phyloP scores from a whole-genome alignment of 2,888 invertebrate species.

The Rhingia rostrata region DNA sequence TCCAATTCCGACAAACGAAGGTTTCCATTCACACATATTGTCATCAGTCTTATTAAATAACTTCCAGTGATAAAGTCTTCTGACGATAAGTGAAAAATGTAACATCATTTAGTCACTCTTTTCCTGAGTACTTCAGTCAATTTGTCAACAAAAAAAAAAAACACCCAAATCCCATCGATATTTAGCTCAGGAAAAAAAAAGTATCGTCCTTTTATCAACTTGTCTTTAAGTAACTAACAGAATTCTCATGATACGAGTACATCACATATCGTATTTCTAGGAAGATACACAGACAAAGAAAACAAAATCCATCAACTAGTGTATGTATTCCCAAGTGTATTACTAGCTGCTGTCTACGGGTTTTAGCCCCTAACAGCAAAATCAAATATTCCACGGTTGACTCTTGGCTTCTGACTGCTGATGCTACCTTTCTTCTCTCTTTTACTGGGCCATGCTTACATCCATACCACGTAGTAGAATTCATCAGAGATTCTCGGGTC shows the following conservation, averaged over 20 bases:
- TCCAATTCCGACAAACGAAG: no score
- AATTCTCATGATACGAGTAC: conserved; percentile 51
- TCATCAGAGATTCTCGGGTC: conserved; percentile 70
- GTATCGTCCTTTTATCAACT: conserved; percentile 51
- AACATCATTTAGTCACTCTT: conserved; percentile 33
- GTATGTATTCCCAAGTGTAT: conserved; percentile 64
- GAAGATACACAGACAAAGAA: conserved; percentile 28
- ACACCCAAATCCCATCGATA: conserved; percentile 13
- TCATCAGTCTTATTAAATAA: neutral
- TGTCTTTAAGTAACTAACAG: conserved; percentile 53
- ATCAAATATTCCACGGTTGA: conserved; percentile 72
- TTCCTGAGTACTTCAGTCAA: conserved; percentile 35
- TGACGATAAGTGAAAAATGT: neutral
- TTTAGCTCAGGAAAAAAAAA: conserved; percentile 17
- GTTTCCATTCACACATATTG: no score
- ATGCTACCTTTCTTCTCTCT: conserved; percentile 40
- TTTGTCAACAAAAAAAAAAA: conserved; percentile 39
- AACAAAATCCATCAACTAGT: conserved; percentile 51
- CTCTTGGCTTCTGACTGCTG: conserved; percentile 49
- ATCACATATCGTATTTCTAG: conserved; percentile 36
- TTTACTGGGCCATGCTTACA: conserved; percentile 1
- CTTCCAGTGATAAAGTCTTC: neutral
- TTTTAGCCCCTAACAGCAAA: conserved; percentile 37
- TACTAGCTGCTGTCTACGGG: conserved; percentile 14
- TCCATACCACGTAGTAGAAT: conserved; percentile 38